Conservation (phyloP, 2,888 invertebrate species). For the Podabrus alpinus region DNA sequence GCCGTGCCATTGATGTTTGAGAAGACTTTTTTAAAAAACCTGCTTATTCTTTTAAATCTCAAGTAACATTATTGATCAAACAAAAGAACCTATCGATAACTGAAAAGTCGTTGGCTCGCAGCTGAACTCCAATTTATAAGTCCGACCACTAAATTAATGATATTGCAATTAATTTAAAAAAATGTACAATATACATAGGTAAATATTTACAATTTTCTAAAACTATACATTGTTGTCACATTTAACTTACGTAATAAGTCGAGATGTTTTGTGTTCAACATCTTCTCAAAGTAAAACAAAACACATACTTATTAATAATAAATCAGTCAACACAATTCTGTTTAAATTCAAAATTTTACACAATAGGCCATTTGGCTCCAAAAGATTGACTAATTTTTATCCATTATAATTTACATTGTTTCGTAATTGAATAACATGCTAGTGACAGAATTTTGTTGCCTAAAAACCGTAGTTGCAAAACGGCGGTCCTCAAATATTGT, state of each 20-base stretch:
- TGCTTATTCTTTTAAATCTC: not conserved
- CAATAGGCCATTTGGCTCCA: not conserved
- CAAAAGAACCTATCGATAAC: not conserved
- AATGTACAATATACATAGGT: conserved; percentile 16
- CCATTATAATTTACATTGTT: not conserved
- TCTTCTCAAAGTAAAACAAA: not conserved
- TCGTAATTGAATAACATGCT: not conserved
- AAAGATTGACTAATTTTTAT: not conserved
- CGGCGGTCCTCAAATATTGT: not conserved
- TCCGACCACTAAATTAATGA: not conserved
- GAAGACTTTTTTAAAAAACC: not conserved
- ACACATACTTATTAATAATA: not conserved
- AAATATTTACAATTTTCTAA: conserved; percentile 19
- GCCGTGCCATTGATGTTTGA: not conserved
- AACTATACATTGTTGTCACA: conserved; percentile 18
- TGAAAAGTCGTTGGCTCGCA: not conserved
- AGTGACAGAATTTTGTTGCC: not conserved
- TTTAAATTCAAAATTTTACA: not conserved
- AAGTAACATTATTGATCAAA: not conserved
- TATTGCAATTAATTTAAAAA: conserved; percentile 19
- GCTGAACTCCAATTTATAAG: not conserved
- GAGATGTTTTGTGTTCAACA: not conserved
- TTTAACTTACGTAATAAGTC: not conserved
- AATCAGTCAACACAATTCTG: not conserved
- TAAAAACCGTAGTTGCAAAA: not conserved